Evolutionary conservation across 2,797 vertebrate genomes (phyloP), one percentile per base, ranked within the genome.

Genomic region (Jordanella pulchra): DNA sequence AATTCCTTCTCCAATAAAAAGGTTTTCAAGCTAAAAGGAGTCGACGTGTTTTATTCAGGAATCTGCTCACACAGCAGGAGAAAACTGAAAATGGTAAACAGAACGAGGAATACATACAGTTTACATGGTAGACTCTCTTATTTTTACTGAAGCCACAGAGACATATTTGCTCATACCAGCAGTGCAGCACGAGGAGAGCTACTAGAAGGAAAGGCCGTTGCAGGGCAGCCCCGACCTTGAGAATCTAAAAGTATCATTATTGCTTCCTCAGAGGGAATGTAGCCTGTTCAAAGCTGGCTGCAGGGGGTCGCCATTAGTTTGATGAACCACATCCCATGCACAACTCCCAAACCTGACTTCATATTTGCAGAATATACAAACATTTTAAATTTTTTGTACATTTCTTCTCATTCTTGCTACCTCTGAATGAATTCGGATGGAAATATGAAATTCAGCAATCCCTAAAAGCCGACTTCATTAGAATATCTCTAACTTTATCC

Each of bases 241-340:
- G 76, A 77, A 76, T 54, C 25, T 76, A 48, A 84, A 81, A 79
- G 50, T 61, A 60, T 58, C 15, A 69, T 86, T 79, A 83, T 77
- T 1, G 25, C 45, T 25, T 78, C 53, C 70, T 77, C 61, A 67
- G 58, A 65, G 63, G 56, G 72, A 61, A 55, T 53, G 25, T 9
- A 65, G 70, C 67, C 64, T 30, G 67, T 81, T 81, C 71, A 76
- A 82, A 77, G 76, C 44, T 17, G 23, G 50, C 67, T 69, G 64
- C 61, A 60, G 65, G 44, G 60, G 45, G 45, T 53, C n/a, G 0
- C 25, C 28, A 72, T 7, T 27, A 32, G 27, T 56, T 54, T 53
- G 25, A 42, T 66, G 18, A 76, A 67, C 11, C 47, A 27, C 35
- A 67, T 23, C 21, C 64, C 17, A 25, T 73, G 35, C 23, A 61